Base-by-base conservation (phyloP, 2,797 vertebrate species). In the Morelia viridis region DNA sequence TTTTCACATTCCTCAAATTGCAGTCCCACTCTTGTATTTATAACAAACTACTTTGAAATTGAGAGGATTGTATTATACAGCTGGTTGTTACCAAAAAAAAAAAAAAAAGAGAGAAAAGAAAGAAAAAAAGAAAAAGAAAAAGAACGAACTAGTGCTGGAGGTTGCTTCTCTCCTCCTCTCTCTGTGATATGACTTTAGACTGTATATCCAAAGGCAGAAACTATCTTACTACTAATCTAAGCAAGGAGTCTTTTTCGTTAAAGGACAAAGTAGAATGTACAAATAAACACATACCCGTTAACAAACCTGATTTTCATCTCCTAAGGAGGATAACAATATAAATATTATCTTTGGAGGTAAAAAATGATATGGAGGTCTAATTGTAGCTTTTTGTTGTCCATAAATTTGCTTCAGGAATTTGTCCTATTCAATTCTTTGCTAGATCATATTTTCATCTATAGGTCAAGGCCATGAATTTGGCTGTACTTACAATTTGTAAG, bases 381-480 rank as follows among this genome's bases (percentile, higher is more conserved):
- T n/a, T 80, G 57, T 80, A 88, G 19, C 22, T 17, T 53, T 90
- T 89, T 12, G 26, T n/a, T 56, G 10, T 35, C 11, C 68, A 31
- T 19, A 60, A 80, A 58, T 19, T 46, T 56, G 58, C 58, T 62
- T 71, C 35, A 85, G 46, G 46, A 87, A 24, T 41, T 28, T 46
- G 26, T 58, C 85, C 58, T 87, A 35, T 85, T 17, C 35, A 89
- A 68, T 15, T 12, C 71, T 91, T 88, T 91, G 86, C 68, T 53
- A 62, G 46, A 56, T 13, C 19, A 2, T 46, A 64, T 89, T 95
- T 76, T 87, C 58, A 6, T 11, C 94, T 92, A 92, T 35, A 93
- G 65, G 35, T 93, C 92, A 24, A 91, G 86, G 50, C 71, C 94
- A 92, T 94, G 89, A 87, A 95, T 92, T 31, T 85, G 31, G 85